Percentiles rank a stretch among this genome's conserved stretches.
phyloP scores from a whole-genome alignment of 2,888 invertebrate genomes.

The Leucophora obtusa region DNA sequence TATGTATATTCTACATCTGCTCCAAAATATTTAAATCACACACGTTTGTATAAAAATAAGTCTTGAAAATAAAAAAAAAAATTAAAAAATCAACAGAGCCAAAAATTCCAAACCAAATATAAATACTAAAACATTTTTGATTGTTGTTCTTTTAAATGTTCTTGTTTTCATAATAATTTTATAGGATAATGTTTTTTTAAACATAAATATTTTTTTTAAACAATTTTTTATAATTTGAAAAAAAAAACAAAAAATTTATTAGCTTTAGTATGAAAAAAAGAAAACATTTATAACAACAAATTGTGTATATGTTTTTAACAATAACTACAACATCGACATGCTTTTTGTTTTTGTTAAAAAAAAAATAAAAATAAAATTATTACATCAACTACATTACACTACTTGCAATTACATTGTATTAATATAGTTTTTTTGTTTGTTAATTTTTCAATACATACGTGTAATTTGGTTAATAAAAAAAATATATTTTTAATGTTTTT shows the following conservation, averaged over 20 bases:
- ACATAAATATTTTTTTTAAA: conserved; percentile 25
- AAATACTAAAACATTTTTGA: conserved; percentile 10
- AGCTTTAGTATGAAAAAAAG: conserved; percentile 21
- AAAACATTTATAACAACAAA: conserved; percentile 45
- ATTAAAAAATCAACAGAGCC: background rate
- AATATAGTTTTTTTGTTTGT: conserved; percentile 39
- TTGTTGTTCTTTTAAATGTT: conserved; percentile 31
- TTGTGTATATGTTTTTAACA: conserved; percentile 58
- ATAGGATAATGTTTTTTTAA: conserved; percentile 19
- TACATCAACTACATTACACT: conserved; percentile 50
- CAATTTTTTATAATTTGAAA: background rate
- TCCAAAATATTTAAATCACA: background rate
- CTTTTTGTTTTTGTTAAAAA: conserved; percentile 27
- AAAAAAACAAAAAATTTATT: conserved; percentile 42
- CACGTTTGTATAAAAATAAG: background rate
- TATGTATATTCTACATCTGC: no score
- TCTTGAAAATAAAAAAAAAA: conserved; percentile 26
- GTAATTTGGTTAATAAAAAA: conserved; percentile 42
- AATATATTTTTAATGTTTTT: conserved; percentile 42
- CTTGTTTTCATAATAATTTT: conserved; percentile 15
- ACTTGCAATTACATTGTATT: conserved; percentile 49
- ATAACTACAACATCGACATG: conserved; percentile 58
- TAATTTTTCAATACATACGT: conserved; percentile 45
- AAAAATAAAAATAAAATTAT: conserved; percentile 20
- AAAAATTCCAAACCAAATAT: background rate